Percentiles rank a stretch among this genome's conserved stretches.
phyloP scores from a whole-genome alignment of 2,797 vertebrate genomes.

The Cetoscarus ocellatus region DNA sequence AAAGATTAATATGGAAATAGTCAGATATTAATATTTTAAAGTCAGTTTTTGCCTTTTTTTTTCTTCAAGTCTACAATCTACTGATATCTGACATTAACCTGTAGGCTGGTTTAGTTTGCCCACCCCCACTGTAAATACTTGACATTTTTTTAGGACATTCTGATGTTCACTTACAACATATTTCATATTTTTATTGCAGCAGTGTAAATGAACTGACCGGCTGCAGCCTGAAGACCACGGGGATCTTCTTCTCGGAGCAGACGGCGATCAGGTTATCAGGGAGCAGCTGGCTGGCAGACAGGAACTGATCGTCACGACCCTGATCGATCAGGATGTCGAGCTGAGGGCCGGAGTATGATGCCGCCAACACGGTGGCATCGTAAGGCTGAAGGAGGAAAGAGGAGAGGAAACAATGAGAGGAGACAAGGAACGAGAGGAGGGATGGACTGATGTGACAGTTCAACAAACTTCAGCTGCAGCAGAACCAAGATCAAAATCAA shows the following conservation, averaged over 20 bases:
- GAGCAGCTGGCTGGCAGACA: conserved; percentile 91
- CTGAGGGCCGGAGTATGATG: conserved; percentile 86
- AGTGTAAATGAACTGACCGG: conserved; percentile 83
- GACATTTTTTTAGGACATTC: no score
- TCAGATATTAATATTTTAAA: no score
- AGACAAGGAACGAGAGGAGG: not conserved
- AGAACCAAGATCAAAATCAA: no score
- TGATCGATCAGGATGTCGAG: conserved; percentile 96
- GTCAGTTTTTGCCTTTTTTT: no score
- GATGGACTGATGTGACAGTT: no score
- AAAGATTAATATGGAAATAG: no score
- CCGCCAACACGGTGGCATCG: conserved; percentile 90
- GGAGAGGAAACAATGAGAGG: conserved; percentile 22
- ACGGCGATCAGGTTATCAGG: conserved; percentile 95
- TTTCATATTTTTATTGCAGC: not conserved
- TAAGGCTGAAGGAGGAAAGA: conserved; percentile 82
- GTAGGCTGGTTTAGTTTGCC: no score
- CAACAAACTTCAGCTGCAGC: no score
- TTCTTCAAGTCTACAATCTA: no score
- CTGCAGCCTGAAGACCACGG: conserved; percentile 94
- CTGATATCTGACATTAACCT: no score
- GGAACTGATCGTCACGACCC: conserved; percentile 95
- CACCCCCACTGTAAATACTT: no score
- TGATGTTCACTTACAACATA: no score
- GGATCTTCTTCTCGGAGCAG: conserved; percentile 93